phyloP scores from a whole-genome alignment of 2,113 vertebrate species.

The Scomber colias region DNA sequence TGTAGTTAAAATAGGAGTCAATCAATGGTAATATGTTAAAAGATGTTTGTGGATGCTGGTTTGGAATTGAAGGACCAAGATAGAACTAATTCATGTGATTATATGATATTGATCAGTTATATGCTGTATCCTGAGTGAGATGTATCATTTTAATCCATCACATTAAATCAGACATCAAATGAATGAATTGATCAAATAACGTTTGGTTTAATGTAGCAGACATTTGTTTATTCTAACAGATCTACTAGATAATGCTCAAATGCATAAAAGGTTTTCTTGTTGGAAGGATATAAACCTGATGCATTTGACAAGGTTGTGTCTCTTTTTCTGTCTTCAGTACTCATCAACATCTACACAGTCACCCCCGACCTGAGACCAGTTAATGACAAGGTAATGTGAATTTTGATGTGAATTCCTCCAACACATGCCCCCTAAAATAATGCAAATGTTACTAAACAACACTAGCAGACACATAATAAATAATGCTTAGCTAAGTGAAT shows the following conservation, averaged over 20 bases:
- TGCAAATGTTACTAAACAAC: not conserved
- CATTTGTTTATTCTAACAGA: not conserved
- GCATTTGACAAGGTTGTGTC: constrained; percentile 10
- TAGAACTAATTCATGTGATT: not conserved
- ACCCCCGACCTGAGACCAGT: constrained; percentile 90
- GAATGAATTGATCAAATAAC: no score
- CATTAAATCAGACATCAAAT: not conserved
- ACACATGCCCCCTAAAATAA: not conserved
- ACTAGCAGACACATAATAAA: no score
- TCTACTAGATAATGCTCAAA: not conserved
- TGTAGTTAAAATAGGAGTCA: not conserved
- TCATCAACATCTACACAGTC: constrained; percentile 91
- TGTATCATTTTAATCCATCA: constrained; percentile 1
- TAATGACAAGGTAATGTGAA: constrained; percentile 86
- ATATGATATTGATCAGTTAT: not conserved
- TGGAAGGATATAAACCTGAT: not conserved
- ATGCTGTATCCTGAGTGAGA: not conserved
- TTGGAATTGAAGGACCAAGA: not conserved
- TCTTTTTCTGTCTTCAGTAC: constrained; percentile 81
- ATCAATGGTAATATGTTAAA: constrained; percentile 9
- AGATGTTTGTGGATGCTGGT: not conserved
- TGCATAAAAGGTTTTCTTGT: not conserved
- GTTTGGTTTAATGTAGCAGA: not conserved
- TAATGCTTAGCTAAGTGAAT: not conserved
- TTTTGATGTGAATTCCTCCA: not conserved